Base-by-base conservation (phyloP, 2,113 vertebrate genomes). In the Cynoglossus semilaevis region DNA sequence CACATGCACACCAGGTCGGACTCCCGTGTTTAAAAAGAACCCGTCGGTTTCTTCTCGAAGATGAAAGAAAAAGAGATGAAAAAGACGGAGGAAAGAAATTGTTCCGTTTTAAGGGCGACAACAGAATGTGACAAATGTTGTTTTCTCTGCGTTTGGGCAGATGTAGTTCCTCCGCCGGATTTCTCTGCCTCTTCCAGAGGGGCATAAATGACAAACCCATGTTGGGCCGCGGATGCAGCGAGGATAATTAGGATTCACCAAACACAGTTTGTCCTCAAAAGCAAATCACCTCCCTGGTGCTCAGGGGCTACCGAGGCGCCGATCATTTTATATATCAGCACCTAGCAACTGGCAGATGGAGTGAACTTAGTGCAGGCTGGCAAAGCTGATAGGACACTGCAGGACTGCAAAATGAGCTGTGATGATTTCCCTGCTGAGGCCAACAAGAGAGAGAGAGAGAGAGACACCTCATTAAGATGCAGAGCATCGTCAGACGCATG, bases 271-370 rank as follows among this genome's bases (percentile, higher is more conserved):
- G 85, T 85, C 86, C 85, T 88, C 84, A 85, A 84, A 88, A 85
- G 83, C 85, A 82, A 90, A 89, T 89, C 82, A 84, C 88, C 84
- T 88, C 85, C 85, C 81, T 76, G 84, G 79, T 88, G 85, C 87
- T 88, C 63, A 71, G 85, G 81, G 84, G 85, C 82, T 76, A 81
- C 74, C 57, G 55, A 88, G 87, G 86, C 84, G 75, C 82, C 82
- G 83, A 87, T 88, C 88, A 88, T 88, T 91, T 89, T 87, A 90
- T 87, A 87, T 87, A 88, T 90, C 86, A 88, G 90, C 85, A 89
- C 86, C 90, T 89, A 90, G 88, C 83, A 89, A 89, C 90, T 86
- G 83, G 84, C 87, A 89, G 87, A 85, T 89, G 88, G 85, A 85
- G 80, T 79, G 70, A 84, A 86, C 80, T 82, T 84, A 69, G 77